Evolutionary conservation across 2,113 vertebrate genomes (phyloP).

Genomic region (Odontesthes bonariensis): DNA sequence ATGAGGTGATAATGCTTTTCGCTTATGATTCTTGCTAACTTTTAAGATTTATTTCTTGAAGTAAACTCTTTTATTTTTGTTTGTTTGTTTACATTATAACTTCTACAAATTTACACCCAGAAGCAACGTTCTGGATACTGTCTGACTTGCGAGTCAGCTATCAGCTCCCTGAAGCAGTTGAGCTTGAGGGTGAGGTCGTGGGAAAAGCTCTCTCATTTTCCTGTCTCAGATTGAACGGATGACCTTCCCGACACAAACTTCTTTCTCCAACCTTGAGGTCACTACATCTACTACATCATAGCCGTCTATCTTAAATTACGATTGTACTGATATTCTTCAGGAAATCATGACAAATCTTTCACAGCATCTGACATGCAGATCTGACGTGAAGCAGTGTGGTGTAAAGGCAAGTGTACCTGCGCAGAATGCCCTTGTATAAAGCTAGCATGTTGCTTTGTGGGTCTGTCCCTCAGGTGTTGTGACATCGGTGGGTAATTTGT

Average conservation of each 20-base stretch:
- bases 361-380: conserved; percentile 2
- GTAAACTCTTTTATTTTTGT: too few species aligned
- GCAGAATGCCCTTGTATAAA: conserved; percentile 35
- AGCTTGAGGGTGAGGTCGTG: not conserved
- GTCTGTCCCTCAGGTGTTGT: conserved; percentile 60
- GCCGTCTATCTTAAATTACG: not conserved
- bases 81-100: too few species aligned
- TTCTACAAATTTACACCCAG: not conserved
- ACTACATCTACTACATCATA: not conserved
- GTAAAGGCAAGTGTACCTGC: conserved; percentile 42
- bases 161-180: not conserved
- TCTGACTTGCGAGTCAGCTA: conserved; percentile 8
- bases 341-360: conserved; percentile 10
- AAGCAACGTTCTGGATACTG: conserved; percentile 2
- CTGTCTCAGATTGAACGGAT: not conserved
- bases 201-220: not conserved
- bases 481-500: conserved; percentile 72
- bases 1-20: conserved; percentile 4
- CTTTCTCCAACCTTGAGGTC: not conserved
- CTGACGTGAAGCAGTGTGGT: conserved; percentile 26
- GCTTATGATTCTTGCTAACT: not conserved
- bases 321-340: not conserved
- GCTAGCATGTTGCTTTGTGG: conserved; percentile 50
- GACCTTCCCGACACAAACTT: conserved; percentile 5
- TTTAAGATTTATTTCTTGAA: not conserved